Evolutionary conservation across 2,888 invertebrate genomes (phyloP).

Genomic region (Ommatoiulus sabulosus): DNA sequence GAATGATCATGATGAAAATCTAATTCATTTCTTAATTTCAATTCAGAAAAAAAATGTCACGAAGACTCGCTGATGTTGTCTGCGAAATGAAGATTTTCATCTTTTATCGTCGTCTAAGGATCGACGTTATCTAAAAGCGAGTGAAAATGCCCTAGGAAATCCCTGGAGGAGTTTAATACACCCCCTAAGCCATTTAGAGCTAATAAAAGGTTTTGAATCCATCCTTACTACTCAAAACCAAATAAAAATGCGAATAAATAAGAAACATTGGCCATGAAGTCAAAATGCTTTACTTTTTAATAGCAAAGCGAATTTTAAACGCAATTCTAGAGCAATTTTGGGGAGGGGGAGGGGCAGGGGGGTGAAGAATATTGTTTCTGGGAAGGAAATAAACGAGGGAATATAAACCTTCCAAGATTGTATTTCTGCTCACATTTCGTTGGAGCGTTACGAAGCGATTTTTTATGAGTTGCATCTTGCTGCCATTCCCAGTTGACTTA

Average conservation of each 20-base stretch:
- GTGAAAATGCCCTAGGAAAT: background rate
- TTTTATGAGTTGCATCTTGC: slow-evolving; percentile 48
- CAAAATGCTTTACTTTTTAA: background rate
- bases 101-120: background rate
- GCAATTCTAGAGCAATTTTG: slow-evolving; percentile 18
- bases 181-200: background rate
- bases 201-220: background rate
- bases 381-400: background rate
- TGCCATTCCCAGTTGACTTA: slow-evolving; percentile 48
- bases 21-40: no score
- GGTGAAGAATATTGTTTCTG: slow-evolving; percentile 38
- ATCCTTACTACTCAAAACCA: background rate
- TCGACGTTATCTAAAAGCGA: background rate
- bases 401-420: background rate
- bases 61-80: background rate
- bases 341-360: no score
- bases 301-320: slow-evolving; percentile 6
- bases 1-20: no score
- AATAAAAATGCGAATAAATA: background rate
- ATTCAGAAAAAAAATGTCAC: background rate
- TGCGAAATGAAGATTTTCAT: background rate
- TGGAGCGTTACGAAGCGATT: slow-evolving; percentile 34
- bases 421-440: slow-evolving; percentile 41
- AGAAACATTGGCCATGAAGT: slow-evolving; percentile 15
- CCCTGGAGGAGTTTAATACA: background rate